phyloP scores from a whole-genome alignment of 2,888 invertebrate genomes.

The Acanthosepion esculentum region DNA sequence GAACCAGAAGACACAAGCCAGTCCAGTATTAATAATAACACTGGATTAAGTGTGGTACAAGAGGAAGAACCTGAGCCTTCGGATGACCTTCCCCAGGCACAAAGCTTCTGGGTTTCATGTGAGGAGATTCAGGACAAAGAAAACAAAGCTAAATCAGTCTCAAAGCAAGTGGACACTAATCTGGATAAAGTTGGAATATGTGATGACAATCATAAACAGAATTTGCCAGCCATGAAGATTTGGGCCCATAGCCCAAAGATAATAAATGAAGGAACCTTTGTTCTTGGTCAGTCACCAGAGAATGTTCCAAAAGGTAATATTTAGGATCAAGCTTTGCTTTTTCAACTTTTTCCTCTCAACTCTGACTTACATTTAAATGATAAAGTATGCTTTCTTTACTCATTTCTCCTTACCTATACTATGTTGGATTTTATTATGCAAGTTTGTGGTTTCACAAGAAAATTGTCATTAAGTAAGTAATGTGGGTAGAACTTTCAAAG shows the following conservation, averaged over 20 bases:
- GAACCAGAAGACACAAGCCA: neutral
- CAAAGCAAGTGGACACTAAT: neutral
- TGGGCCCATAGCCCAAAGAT: neutral
- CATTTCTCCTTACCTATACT: neutral
- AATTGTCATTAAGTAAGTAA: no score
- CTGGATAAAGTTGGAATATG: neutral
- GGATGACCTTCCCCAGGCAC: neutral
- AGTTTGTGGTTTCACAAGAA: no score
- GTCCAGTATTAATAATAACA: neutral
- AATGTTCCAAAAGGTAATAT: slow-evolving; percentile 10
- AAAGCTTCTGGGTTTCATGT: neutral
- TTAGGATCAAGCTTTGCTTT: slow-evolving; percentile 18
- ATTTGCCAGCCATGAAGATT: neutral
- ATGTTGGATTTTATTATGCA: no score
- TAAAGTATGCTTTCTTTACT: neutral
- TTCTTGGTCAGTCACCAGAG: neutral
- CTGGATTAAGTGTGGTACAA: neutral
- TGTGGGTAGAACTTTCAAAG: no score
- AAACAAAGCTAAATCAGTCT: neutral
- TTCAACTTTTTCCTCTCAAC: neutral
- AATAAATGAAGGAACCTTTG: slow-evolving; percentile 8
- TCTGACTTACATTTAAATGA: neutral
- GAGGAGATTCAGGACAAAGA: neutral
- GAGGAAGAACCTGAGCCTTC: neutral
- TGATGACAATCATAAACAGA: neutral